Evolutionary conservation across 2,888 invertebrate species (phyloP).

Genomic region (Listrodromus nycthemerus): DNA sequence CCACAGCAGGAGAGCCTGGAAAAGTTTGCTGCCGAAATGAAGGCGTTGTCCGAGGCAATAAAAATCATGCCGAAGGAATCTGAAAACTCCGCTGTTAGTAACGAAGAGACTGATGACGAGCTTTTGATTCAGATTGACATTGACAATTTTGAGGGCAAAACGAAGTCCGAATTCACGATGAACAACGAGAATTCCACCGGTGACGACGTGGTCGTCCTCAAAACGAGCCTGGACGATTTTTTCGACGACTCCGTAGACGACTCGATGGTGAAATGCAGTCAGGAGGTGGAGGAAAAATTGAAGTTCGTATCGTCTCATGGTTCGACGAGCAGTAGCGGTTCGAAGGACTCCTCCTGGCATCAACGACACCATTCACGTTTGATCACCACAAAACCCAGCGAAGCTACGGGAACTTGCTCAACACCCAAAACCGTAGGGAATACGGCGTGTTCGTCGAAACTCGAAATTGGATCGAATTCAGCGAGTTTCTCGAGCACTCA

Average conservation of each 20-base stretch:
- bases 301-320: conserved; percentile 57
- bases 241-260: conserved; percentile 78
- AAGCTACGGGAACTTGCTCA: neutral
- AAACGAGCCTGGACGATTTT: conserved; percentile 72
- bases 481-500: conserved; percentile 5
- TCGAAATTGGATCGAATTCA: neutral
- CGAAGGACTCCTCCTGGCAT: conserved; percentile 55
- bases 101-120: conserved; percentile 38
- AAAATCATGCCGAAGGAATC: conserved; percentile 57
- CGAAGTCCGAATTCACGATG: neutral
- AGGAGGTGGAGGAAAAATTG: conserved; percentile 76
- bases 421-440: neutral
- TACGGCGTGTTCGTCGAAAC: conserved; percentile 9
- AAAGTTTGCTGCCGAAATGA: conserved; percentile 74
- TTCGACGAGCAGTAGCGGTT: neutral
- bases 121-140: conserved; percentile 50
- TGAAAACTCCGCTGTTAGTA: neutral
- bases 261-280: conserved; percentile 77
- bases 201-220: conserved; percentile 12
- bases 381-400: conserved; percentile 8
- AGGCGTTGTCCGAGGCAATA: conserved; percentile 74
- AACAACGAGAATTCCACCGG: neutral
- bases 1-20: conserved; percentile 73
- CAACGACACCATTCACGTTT: conserved; percentile 48
- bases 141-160: conserved; percentile 52